Conservation (phyloP, 2,113 vertebrate species). For the Reinhardtius hippoglossoides region DNA sequence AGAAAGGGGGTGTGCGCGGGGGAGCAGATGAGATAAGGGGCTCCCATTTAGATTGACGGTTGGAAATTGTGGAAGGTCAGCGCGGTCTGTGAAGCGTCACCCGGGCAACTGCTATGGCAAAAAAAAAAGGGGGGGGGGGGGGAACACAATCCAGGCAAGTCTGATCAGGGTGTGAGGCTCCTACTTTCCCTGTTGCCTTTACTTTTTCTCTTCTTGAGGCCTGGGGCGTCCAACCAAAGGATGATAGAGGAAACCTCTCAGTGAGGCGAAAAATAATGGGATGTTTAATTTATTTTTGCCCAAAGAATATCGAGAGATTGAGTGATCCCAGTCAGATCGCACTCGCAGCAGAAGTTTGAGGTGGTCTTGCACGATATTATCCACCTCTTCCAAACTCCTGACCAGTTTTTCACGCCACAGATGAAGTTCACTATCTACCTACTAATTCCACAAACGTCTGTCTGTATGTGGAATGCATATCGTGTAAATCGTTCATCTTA, state of each 20-base stretch:
- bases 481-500: no score
- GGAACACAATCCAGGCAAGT: slow-evolving; percentile 60
- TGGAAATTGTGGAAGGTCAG: slow-evolving; percentile 81
- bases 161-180: slow-evolving; percentile 64
- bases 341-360: slow-evolving; percentile 24
- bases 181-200: slow-evolving; percentile 15
- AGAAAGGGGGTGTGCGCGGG: slow-evolving; percentile 69
- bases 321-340: slow-evolving; percentile 32
- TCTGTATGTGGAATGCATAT: no score
- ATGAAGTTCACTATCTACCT: slow-evolving; percentile 5
- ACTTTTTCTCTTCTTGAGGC: slow-evolving; percentile 18
- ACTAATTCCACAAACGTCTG: no score
- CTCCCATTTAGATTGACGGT: slow-evolving; percentile 82
- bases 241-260: slow-evolving; percentile 35
- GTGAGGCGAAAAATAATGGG: slow-evolving; percentile 70
- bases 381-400: not conserved
- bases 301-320: slow-evolving; percentile 27
- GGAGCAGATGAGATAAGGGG: slow-evolving; percentile 69
- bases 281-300: slow-evolving; percentile 23
- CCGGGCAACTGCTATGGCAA: slow-evolving; percentile 68
- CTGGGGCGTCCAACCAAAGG: slow-evolving; percentile 58
- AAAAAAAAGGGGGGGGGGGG: not conserved
- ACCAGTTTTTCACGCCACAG: slow-evolving; percentile 35
- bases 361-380: not conserved
- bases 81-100: slow-evolving; percentile 76